Conservation (phyloP, 2,797 vertebrate genomes). For the Halcyon chelicuti region DNA sequence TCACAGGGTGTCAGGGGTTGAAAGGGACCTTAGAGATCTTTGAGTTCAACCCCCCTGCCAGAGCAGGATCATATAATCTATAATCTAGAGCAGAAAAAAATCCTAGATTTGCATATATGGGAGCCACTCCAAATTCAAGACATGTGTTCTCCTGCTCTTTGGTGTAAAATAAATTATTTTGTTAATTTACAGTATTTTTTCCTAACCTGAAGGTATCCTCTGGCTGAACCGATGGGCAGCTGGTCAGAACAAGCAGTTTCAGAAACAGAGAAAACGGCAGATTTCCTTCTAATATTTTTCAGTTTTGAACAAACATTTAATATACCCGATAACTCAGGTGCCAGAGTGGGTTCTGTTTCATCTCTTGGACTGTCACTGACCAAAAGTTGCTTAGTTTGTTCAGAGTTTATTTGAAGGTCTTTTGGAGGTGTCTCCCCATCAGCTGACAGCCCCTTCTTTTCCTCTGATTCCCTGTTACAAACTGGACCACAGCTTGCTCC, state of each 20-base stretch:
- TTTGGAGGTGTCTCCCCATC: not conserved
- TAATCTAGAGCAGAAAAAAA: no score
- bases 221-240: constrained; percentile 21
- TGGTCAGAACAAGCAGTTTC: constrained; percentile 51
- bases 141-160: constrained; percentile 18
- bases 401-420: not conserved
- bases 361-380: not conserved
- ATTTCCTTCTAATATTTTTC: constrained; percentile 76
- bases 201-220: not conserved
- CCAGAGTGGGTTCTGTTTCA: not conserved
- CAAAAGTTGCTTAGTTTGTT: not conserved
- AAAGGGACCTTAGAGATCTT: no score
- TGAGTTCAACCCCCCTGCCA: no score
- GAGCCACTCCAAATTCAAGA: constrained; percentile 26
- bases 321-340: constrained; percentile 66
- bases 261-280: constrained; percentile 59
- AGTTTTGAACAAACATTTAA: constrained; percentile 81
- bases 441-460: not conserved
- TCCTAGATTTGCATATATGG: not conserved
- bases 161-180: not conserved
- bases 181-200: not conserved
- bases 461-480: not conserved
- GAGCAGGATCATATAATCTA: no score
- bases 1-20: no score
- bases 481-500: not conserved